Conservation (phyloP, 30 jellyfish, hydroid and myxozoan genomes). For the Clytia hemisphaerica region DNA sequence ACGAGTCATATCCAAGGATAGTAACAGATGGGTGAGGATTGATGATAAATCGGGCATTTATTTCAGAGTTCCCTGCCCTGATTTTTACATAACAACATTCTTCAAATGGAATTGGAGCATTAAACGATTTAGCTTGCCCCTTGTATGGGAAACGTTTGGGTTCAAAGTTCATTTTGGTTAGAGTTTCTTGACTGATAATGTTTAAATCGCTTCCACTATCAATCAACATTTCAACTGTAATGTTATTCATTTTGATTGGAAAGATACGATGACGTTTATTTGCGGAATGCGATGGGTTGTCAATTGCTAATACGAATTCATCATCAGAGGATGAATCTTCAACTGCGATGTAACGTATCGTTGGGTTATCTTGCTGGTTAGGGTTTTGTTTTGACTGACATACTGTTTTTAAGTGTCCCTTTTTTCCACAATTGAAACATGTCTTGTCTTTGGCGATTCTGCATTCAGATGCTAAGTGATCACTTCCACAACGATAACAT, state of each 20-base stretch:
- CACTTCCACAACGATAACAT: slow-evolving; percentile 27
- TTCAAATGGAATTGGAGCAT: neutral
- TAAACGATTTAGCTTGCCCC: neutral
- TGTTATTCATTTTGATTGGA: neutral
- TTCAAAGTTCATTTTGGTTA: neutral
- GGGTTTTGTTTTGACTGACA: neutral
- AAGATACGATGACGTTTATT: no score
- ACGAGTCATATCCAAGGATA: slow-evolving; percentile 1
- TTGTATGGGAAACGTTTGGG: slow-evolving; percentile 17
- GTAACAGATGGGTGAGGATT: no score
- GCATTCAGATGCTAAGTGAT: slow-evolving; percentile 27
- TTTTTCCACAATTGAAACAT: slow-evolving; percentile 34
- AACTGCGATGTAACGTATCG: neutral
- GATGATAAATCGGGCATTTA: no score
- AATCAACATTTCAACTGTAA: neutral
- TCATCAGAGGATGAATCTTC: slow-evolving; percentile 30
- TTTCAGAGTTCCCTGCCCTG: no score
- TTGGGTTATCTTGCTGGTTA: no score
- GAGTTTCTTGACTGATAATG: slow-evolving; percentile 4
- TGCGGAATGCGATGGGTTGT: neutral
- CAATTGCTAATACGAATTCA: slow-evolving; percentile 24
- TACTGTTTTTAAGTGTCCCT: slow-evolving; percentile 29
- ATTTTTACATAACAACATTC: no score
- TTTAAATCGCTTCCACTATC: slow-evolving; percentile 41
- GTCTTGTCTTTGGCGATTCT: slow-evolving; percentile 33